Evolutionary conservation across 2,888 invertebrate species (phyloP).

Genomic region (Eupithecia abbreviata): DNA sequence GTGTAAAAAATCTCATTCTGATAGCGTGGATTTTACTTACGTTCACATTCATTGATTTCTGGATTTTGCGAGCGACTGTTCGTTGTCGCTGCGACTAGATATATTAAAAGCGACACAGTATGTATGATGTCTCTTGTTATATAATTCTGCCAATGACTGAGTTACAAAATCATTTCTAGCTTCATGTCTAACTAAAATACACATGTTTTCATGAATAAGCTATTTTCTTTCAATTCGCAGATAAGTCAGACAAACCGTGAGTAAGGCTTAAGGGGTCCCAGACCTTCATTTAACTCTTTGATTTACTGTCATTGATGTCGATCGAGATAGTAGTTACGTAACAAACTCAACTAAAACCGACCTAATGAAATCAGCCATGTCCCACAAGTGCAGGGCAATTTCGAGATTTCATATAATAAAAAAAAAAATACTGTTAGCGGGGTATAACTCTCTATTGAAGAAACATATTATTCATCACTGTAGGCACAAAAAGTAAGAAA

Average conservation of each 20-base stretch:
- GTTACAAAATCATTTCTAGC: neutral
- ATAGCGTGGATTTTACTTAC: neutral
- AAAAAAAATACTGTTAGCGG: neutral
- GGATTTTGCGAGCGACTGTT: neutral
- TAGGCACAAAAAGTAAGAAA: neutral
- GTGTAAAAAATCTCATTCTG: neutral
- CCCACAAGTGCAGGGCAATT: too few relatives aligned
- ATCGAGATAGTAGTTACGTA: too few relatives aligned
- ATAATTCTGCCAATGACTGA: neutral
- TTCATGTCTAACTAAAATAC: neutral
- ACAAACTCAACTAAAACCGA: too few relatives aligned
- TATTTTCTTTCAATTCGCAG: neutral
- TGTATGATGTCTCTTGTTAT: neutral
- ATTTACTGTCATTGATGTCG: conserved; percentile 4
- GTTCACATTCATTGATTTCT: neutral
- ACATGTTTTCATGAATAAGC: neutral
- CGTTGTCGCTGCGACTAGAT: neutral
- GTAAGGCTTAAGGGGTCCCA: conserved; percentile 20
- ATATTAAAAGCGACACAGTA: neutral
- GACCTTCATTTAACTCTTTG: conserved; percentile 21
- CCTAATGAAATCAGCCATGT: too few relatives aligned
- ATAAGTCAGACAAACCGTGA: conserved; percentile 22
- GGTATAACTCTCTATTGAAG: neutral
- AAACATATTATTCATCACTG: neutral
- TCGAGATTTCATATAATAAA: too few relatives aligned